Evolutionary conservation across 92 coral and sea anemone genomes (phyloP).

Genomic region (Epizoanthus fatuus): DNA sequence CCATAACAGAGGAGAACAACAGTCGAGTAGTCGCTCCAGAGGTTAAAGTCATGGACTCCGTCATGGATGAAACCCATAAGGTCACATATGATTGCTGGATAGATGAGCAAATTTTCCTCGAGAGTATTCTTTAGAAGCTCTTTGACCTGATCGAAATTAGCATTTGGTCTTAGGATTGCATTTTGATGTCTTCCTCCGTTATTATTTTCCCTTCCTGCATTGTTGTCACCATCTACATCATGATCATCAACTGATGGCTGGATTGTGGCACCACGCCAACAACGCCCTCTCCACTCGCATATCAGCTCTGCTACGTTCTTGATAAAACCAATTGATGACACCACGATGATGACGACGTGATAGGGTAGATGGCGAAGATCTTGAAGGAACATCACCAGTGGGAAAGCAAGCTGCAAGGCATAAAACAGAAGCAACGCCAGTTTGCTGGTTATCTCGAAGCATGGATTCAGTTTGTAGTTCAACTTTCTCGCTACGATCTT

Average conservation of each 20-base stretch:
- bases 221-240: neutral
- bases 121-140: conserved; percentile 1
- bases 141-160: neutral
- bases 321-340: neutral
- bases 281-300: neutral
- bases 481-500: neutral
- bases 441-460: conserved; percentile 4
- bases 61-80: conserved; percentile 1
- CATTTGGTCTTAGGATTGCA: neutral
- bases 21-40: neutral
- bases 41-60: neutral
- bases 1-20: neutral
- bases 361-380: neutral
- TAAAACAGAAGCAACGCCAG: neutral
- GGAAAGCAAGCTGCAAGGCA: neutral
- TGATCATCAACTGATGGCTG: neutral
- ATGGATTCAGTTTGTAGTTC: neutral
- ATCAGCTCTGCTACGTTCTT: neutral
- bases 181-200: neutral
- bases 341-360: neutral
- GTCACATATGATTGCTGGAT: neutral
- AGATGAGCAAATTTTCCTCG: neutral
- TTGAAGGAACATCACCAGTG: neutral
- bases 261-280: neutral
- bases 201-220: neutral